phyloP scores from a whole-genome alignment of 2,113 vertebrate species.

The Tachysurus fulvidraco region DNA sequence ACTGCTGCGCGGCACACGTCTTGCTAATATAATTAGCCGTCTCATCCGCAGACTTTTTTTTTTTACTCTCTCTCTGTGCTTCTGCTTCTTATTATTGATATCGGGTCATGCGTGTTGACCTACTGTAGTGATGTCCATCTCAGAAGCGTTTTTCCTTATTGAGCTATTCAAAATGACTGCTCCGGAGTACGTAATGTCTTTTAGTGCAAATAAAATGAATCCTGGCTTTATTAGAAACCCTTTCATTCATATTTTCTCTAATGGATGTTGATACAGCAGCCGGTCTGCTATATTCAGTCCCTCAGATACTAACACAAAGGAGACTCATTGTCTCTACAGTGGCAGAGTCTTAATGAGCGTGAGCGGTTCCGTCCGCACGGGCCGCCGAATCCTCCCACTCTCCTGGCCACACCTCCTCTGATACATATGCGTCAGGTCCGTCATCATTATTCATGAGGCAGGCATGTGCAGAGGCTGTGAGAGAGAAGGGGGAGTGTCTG shows the following conservation, averaged over 20 bases:
- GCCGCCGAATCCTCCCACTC: slow-evolving; percentile 77
- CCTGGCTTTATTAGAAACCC: not conserved
- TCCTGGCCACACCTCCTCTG: slow-evolving; percentile 76
- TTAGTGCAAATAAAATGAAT: not conserved
- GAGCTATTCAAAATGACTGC: not conserved
- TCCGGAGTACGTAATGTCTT: not conserved
- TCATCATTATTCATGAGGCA: slow-evolving; percentile 93
- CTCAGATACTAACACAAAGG: slow-evolving; percentile 76
- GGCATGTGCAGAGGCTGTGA: slow-evolving; percentile 80
- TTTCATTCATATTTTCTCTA: not conserved
- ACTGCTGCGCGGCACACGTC: not conserved
- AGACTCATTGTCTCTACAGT: slow-evolving; percentile 82
- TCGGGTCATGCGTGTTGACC: not conserved
- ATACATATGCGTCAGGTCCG: slow-evolving; percentile 82
- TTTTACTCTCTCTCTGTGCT: not conserved
- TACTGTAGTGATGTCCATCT: not conserved
- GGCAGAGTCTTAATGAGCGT: slow-evolving; percentile 82
- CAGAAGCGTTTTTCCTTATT: not conserved
- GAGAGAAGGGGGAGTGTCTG: slow-evolving; percentile 87
- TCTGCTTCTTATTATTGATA: not conserved
- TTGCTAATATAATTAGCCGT: slow-evolving; percentile 13
- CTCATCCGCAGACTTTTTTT: not conserved
- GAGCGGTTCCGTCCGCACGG: slow-evolving; percentile 55
- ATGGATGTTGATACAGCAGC: not conserved
- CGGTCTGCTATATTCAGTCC: not conserved